Evolutionary conservation across 35 echinoderm and acorn worm species (phyloP).

Genomic region (Nesometra sesokonis): DNA sequence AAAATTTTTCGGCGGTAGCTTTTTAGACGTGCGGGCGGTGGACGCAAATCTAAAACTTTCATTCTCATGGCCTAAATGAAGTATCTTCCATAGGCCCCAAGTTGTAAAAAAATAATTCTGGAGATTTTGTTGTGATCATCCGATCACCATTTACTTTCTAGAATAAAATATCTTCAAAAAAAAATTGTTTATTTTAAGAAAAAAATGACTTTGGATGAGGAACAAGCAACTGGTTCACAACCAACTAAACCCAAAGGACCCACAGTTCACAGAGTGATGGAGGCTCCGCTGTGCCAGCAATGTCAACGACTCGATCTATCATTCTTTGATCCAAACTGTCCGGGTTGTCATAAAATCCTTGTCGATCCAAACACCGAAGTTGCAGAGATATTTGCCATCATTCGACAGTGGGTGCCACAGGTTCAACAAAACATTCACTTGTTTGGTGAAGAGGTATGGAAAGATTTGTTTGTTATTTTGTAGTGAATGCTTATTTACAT

Average conservation of each 20-base stretch:
- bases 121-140: too few relatives aligned
- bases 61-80: too few relatives aligned
- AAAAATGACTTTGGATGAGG: not conserved
- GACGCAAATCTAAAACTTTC: too few relatives aligned
- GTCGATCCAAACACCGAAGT: conserved; percentile 15
- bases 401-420: conserved; percentile 43
- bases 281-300: conserved; percentile 16
- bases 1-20: too few relatives aligned
- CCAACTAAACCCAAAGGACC: not conserved
- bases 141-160: too few relatives aligned
- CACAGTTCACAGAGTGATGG: conserved; percentile 6
- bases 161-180: too few relatives aligned
- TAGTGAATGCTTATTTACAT: not conserved
- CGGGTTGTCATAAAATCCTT: conserved; percentile 18
- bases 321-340: conserved; percentile 43
- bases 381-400: conserved; percentile 33
- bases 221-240: not conserved
- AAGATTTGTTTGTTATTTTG: too few relatives aligned
- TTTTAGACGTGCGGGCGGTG: too few relatives aligned
- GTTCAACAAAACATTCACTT: conserved; percentile 14
- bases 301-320: conserved; percentile 15
- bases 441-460: conserved; percentile 33
- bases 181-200: too few relatives aligned
- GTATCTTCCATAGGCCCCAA: too few relatives aligned
- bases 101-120: too few relatives aligned